Evolutionary conservation across 2,888 invertebrate genomes (phyloP).

Genomic region (Sinodicranocentrus sp.): DNA sequence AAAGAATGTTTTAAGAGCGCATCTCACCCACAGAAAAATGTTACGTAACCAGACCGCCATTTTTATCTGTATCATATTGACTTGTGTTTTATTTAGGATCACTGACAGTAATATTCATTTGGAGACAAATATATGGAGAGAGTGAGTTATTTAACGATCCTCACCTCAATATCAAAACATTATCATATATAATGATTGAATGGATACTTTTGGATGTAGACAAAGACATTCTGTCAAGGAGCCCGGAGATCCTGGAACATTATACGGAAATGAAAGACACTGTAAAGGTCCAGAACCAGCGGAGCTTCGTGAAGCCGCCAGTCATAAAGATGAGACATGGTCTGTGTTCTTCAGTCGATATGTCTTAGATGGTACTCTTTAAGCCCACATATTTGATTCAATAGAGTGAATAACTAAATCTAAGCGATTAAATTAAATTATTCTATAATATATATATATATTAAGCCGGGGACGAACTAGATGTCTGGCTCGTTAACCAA

Average conservation of each 20-base stretch:
- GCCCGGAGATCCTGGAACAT: background rate
- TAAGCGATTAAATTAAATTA: too few species aligned
- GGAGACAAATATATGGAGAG: constrained; percentile 71
- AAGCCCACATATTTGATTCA: background rate
- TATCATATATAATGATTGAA: background rate
- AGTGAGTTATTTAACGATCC: background rate
- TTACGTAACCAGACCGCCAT: too few species aligned
- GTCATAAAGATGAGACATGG: background rate
- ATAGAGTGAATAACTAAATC: background rate
- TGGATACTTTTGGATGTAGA: background rate
- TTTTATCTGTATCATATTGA: too few species aligned
- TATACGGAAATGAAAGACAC: constrained; percentile 14
- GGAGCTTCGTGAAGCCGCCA: background rate
- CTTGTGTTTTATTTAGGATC: too few species aligned
- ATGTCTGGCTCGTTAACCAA: background rate
- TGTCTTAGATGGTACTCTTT: constrained; percentile 15
- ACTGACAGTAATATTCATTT: too few species aligned
- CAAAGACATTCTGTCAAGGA: background rate
- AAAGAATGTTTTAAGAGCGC: too few species aligned
- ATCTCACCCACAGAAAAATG: too few species aligned
- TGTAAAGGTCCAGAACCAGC: background rate
- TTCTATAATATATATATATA: background rate
- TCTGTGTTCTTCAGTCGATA: background rate
- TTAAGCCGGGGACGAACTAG: background rate
- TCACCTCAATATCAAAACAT: background rate